Base-by-base conservation (phyloP, 2,888 invertebrate genomes). In the Nemurella pictetii region DNA sequence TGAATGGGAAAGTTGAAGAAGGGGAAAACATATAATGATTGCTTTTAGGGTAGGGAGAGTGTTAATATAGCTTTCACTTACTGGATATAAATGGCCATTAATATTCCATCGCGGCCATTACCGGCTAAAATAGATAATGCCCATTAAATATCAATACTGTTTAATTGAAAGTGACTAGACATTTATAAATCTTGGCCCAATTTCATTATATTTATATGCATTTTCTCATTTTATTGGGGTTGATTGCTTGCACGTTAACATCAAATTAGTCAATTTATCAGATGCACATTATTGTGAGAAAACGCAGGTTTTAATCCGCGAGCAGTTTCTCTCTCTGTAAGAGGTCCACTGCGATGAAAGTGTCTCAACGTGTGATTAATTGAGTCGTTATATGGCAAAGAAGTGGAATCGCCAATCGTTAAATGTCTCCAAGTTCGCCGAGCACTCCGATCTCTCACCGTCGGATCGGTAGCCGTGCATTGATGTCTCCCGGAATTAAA, bases 31-130 rank as follows among this genome's bases (percentile, higher is more conserved):
- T 27, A 55, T 25, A 0, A 9, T 55, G 9, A 4, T 25, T 5
- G 20, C 78, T 30, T 27, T 28, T 25, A 27, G 32, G 32, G 28
- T 28, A 80, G 36, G 78, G 78, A 78, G 78, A 78, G 78, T 78
- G 78, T 29, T 7, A 29, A n/a, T 75, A 75, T 78, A n/a, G 78
- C 80, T 84, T 80, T 84, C 84, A 84, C 84, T 84, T 55, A 55
- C 30, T 78, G 30, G 30, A 36, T 78, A 78, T 75, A 26, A 12
- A 75, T 75, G 12, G 75, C 26, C 27, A 75, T 26, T 75, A 75
- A 28, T 75, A 7, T 27, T 4, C 20, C 5, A 4, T 75, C 27
- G 1, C 75, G 75, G 55, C 55, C 55, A 55, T 55, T 55, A 55
- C 55, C 1, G 55, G 12, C 55, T 55, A 55, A 55, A 55, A 55